These are phyloP conservation scores for Podotricha telesiphe DNA, from an alignment of 2,888 invertebrate genomes.

Conservation along the genomic window DNA sequence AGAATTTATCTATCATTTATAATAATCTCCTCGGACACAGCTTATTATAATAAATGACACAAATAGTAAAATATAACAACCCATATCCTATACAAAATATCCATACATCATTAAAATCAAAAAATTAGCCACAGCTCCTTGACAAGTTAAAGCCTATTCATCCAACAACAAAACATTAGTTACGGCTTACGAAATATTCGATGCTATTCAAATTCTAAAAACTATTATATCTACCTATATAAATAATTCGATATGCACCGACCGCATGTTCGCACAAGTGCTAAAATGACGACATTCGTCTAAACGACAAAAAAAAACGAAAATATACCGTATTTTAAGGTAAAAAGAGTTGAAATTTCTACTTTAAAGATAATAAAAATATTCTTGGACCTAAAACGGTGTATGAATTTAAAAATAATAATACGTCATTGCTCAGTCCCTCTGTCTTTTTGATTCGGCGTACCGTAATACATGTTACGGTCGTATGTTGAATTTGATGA, in stretches of 20 bases:
- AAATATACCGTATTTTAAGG: slow-evolving; percentile 33
- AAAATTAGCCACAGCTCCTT: slow-evolving; percentile 37
- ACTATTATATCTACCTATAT: slow-evolving; percentile 48
- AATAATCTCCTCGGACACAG: background rate
- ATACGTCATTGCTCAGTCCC: slow-evolving; percentile 72
- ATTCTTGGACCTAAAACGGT: slow-evolving; percentile 50
- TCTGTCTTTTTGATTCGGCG: slow-evolving; percentile 74
- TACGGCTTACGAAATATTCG: slow-evolving; percentile 57
- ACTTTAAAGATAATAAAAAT: slow-evolving; percentile 35
- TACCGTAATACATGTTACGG: slow-evolving; percentile 67
- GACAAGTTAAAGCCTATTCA: slow-evolving; percentile 40
- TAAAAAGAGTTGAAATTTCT: slow-evolving; percentile 50
- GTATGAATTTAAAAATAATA: slow-evolving; percentile 80
- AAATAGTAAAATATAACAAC: background rate
- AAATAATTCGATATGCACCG: slow-evolving; percentile 70
- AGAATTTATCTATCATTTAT: background rate
- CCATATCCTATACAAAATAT: slow-evolving; percentile 1
- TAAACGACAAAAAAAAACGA: slow-evolving; percentile 26
- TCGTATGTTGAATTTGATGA: slow-evolving; percentile 74
- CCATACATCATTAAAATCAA: slow-evolving; percentile 27
- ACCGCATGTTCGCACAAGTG: slow-evolving; percentile 74
- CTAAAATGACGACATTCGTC: slow-evolving; percentile 69
- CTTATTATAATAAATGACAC: background rate
- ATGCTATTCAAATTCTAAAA: slow-evolving; percentile 72
- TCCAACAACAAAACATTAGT: slow-evolving; percentile 52